phyloP scores from a whole-genome alignment of 2,888 invertebrate genomes.

The Sabellastarte sp. region DNA sequence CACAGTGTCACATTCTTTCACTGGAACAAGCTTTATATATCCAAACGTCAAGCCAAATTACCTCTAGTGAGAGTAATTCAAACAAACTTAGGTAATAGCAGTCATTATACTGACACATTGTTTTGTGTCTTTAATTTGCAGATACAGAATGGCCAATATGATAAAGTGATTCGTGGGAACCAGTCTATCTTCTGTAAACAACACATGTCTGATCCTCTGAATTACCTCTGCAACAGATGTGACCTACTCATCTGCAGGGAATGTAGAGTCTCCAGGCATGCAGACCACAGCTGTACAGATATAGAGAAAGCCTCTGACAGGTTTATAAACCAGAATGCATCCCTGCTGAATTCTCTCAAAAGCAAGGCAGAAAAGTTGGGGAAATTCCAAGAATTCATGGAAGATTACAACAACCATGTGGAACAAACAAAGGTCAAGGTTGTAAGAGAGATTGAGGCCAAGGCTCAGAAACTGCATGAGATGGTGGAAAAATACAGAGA shows the following conservation, averaged over 20 bases:
- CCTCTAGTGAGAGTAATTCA: no score
- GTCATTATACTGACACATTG: no score
- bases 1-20: no score
- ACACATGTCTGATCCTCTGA: slow-evolving; percentile 32
- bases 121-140: no score
- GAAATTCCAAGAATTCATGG: slow-evolving; percentile 37
- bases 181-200: slow-evolving; percentile 33
- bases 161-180: slow-evolving; percentile 41
- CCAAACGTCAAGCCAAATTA: no score
- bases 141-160: slow-evolving; percentile 41
- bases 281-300: slow-evolving; percentile 33
- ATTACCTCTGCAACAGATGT: slow-evolving; percentile 41
- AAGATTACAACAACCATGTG: slow-evolving; percentile 30
- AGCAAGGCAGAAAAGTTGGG: slow-evolving; percentile 35
- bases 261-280: slow-evolving; percentile 37
- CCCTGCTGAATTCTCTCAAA: slow-evolving; percentile 36
- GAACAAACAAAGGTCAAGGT: slow-evolving; percentile 29
- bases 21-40: no score
- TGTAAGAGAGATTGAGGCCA: slow-evolving; percentile 30
- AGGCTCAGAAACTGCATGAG: slow-evolving; percentile 38
- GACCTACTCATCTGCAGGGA: slow-evolving; percentile 37
- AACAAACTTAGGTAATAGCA: no score
- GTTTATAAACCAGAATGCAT: slow-evolving; percentile 31
- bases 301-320: slow-evolving; percentile 11
- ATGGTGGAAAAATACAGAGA: slow-evolving; percentile 39